These are phyloP conservation scores for Tetragonula clypearis DNA, from an alignment of 1,140 invertebrate species.

Conservation along the genomic window DNA sequence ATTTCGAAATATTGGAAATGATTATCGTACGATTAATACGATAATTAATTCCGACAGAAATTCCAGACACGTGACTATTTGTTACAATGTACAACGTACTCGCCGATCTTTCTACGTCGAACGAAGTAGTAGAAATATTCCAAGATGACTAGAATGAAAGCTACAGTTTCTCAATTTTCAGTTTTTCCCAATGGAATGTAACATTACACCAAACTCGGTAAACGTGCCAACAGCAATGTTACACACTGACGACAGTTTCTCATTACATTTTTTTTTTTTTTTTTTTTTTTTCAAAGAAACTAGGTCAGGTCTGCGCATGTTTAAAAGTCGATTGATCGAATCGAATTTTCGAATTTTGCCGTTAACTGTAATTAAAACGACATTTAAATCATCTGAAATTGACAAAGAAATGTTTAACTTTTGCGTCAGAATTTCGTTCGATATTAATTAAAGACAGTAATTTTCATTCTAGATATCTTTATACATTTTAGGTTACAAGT, in stretches of 20 bases:
- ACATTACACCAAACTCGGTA: background rate
- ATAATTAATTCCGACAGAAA: background rate
- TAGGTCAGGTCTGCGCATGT: constrained; percentile 8
- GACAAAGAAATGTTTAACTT: background rate
- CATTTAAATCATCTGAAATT: too few species aligned
- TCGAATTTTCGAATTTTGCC: constrained; percentile 2
- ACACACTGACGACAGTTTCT: background rate
- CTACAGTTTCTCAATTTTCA: background rate
- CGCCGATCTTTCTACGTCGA: background rate
- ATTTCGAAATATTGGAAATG: background rate
- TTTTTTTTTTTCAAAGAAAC: constrained; percentile 12
- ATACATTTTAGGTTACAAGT: background rate
- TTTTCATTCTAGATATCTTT: background rate
- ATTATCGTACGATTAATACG: background rate
- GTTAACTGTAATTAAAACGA: background rate
- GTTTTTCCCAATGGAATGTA: background rate
- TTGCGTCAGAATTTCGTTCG: background rate
- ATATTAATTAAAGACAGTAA: too few species aligned
- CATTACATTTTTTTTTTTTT: constrained; percentile 1
- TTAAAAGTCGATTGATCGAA: constrained; percentile 28
- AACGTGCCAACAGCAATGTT: background rate
- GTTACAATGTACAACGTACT: too few species aligned
- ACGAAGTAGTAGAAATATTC: background rate
- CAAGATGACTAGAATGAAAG: background rate
- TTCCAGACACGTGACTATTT: background rate